phyloP scores from a whole-genome alignment of 2,797 vertebrate species.

The Gallinago solitaria region DNA sequence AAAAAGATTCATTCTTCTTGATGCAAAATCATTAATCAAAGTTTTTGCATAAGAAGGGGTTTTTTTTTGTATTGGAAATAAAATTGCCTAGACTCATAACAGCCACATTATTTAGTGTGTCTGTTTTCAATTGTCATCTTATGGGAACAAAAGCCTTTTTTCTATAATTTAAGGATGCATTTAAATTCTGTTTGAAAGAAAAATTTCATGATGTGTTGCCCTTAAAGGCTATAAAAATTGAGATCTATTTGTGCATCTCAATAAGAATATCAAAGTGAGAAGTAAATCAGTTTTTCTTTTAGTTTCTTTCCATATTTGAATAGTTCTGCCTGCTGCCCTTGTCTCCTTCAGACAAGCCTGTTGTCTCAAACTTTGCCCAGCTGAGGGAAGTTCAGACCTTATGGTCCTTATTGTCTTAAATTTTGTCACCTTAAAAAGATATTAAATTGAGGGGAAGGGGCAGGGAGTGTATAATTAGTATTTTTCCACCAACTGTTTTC shows the following conservation, averaged over 20 bases:
- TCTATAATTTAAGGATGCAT: slow-evolving; percentile 29
- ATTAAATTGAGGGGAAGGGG: neutral
- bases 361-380: neutral
- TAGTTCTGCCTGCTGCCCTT: neutral
- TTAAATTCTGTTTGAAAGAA: slow-evolving; percentile 52
- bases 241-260: neutral
- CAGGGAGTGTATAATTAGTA: neutral
- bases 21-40: slow-evolving; percentile 58
- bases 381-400: neutral
- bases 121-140: slow-evolving; percentile 25
- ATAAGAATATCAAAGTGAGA: neutral
- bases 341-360: neutral
- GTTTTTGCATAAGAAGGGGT: neutral
- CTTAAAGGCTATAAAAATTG: slow-evolving; percentile 18
- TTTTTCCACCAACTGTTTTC: neutral
- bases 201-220: slow-evolving; percentile 3
- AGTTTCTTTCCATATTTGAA: neutral
- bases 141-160: slow-evolving; percentile 13
- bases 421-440: neutral
- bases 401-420: neutral
- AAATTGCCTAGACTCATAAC: neutral
- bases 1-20: slow-evolving; percentile 19
- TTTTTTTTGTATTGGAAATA: slow-evolving; percentile 22
- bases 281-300: neutral
- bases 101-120: slow-evolving; percentile 6